phyloP scores from a whole-genome alignment of 2,797 vertebrate genomes.

The Neomorphus geoffroyi region DNA sequence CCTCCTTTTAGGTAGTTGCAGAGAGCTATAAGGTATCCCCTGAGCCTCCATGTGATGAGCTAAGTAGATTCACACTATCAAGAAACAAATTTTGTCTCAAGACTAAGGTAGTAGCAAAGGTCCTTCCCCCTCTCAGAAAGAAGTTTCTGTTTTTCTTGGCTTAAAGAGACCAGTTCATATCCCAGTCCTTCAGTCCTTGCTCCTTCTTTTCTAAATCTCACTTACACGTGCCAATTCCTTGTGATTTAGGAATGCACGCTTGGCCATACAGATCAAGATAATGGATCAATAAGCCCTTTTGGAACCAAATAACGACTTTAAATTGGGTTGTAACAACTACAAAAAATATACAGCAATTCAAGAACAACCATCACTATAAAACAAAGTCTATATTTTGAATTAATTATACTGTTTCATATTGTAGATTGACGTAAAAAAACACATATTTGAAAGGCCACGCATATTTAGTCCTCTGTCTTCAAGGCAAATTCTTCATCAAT shows the following conservation, averaged over 20 bases:
- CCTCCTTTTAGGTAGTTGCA: no score
- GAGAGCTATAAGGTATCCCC: no score
- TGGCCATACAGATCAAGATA: background rate
- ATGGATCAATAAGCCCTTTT: background rate
- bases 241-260: background rate
- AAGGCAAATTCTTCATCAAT: slow-evolving; percentile 16
- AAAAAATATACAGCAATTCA: background rate
- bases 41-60: background rate
- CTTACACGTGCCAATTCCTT: background rate
- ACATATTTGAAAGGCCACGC: background rate
- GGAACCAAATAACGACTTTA: background rate
- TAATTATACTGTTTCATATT: background rate
- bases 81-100: background rate
- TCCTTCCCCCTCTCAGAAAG: background rate
- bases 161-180: background rate
- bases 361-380: background rate
- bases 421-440: background rate
- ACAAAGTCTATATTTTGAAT: background rate
- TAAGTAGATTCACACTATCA: background rate
- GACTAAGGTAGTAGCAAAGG: background rate
- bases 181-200: background rate
- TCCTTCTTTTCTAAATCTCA: background rate
- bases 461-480: slow-evolving; percentile 42
- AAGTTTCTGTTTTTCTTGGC: background rate
- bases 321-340: background rate